Percentiles rank a stretch among this genome's conserved stretches.
Conservation (phyloP, 2,888 invertebrate species). For the Alentia gelatinosa region DNA sequence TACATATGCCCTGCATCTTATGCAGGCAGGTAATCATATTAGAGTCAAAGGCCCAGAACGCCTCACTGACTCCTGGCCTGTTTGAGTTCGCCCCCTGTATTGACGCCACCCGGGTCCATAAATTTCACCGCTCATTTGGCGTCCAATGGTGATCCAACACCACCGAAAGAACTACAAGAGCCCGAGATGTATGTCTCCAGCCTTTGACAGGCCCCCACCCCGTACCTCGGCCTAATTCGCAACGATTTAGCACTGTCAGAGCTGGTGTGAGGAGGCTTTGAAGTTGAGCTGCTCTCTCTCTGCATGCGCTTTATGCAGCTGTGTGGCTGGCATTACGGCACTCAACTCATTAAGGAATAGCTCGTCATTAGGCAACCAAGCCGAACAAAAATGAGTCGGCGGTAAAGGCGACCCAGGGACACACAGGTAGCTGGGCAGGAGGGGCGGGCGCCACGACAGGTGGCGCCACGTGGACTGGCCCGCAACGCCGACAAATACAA, state of each 20-base stretch:
- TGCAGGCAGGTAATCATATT: background rate
- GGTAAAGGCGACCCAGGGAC: background rate
- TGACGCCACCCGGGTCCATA: background rate
- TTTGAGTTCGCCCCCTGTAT: background rate
- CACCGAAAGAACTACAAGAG: background rate
- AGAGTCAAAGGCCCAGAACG: background rate
- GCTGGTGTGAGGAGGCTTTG: background rate
- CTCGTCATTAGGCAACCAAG: constrained; percentile 24
- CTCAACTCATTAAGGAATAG: constrained; percentile 25
- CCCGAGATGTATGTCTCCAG: background rate
- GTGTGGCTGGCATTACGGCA: background rate
- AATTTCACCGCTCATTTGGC: constrained; percentile 21
- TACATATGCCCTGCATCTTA: background rate
- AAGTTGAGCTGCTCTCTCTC: background rate
- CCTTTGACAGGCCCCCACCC: background rate
- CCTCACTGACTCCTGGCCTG: background rate
- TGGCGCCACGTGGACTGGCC: background rate
- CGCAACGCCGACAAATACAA: background rate
- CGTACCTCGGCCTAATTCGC: background rate
- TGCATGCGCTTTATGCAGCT: background rate
- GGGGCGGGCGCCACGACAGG: background rate
- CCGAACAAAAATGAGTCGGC: constrained; percentile 19
- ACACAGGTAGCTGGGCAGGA: background rate
- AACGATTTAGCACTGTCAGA: background rate
- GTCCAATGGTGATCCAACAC: background rate